Percentiles rank a stretch among this genome's conserved stretches.
These are phyloP conservation scores for Pachymerium ferrugineum DNA, from an alignment of 2,888 invertebrate genomes.

Conservation along the genomic window DNA sequence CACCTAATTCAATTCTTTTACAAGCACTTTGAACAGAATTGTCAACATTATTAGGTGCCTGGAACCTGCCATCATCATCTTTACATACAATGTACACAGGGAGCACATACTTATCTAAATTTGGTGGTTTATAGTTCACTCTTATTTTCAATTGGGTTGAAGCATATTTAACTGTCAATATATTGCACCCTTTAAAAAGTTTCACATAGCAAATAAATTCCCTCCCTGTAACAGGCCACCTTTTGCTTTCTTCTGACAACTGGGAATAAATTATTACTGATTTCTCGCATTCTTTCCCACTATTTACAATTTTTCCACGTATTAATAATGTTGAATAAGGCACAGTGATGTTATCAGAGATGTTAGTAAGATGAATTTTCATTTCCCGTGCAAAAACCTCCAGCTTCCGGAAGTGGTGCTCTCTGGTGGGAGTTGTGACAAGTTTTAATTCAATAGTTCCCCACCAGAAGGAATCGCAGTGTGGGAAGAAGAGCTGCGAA, in stretches of 20 bases:
- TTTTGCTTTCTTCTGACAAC: not conserved
- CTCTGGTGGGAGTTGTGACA: no score
- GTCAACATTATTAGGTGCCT: slow-evolving; percentile 60
- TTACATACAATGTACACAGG: slow-evolving; percentile 78
- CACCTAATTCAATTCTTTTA: slow-evolving; percentile 66
- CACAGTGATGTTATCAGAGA: not conserved
- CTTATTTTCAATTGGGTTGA: slow-evolving; percentile 51
- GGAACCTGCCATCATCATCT: slow-evolving; percentile 72
- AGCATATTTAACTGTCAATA: slow-evolving; percentile 57
- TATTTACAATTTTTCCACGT: not conserved
- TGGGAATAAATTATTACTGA: not conserved
- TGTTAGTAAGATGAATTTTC: not conserved
- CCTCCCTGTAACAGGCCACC: not conserved
- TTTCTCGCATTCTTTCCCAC: not conserved
- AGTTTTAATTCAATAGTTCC: no score
- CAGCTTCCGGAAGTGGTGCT: no score
- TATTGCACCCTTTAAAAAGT: slow-evolving; percentile 59
- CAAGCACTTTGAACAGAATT: slow-evolving; percentile 67
- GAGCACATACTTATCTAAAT: slow-evolving; percentile 59
- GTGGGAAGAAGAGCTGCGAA: no score
- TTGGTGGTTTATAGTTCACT: slow-evolving; percentile 57
- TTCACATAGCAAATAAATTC: not conserved
- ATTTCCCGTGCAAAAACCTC: no score
- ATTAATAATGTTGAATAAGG: not conserved
- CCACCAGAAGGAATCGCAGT: no score